Evolutionary conservation across 2,888 invertebrate genomes (phyloP).

Genomic region (Achlya flavicornis): DNA sequence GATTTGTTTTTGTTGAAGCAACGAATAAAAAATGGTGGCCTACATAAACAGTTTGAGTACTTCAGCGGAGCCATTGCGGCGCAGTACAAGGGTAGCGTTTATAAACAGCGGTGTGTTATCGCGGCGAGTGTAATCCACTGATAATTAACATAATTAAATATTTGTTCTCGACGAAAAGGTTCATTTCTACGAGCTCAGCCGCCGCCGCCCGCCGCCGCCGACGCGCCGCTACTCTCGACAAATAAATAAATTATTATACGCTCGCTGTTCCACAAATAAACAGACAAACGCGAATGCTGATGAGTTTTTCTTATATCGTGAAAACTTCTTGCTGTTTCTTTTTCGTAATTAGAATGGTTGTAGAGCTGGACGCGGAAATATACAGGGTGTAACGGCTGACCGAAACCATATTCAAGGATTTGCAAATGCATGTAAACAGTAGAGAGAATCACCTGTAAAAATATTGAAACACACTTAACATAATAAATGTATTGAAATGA

Average conservation of each 20-base stretch:
- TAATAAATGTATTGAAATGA: too few relatives aligned
- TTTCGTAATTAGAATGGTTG: not conserved
- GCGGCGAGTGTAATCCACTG: slow-evolving; percentile 15
- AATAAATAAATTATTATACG: slow-evolving; percentile 2
- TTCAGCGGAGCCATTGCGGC: not conserved
- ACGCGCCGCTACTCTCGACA: not conserved
- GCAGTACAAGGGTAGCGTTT: not conserved
- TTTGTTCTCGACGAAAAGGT: slow-evolving; percentile 28
- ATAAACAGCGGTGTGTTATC: not conserved
- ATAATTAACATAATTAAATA: slow-evolving; percentile 42
- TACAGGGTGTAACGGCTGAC: too few relatives aligned
- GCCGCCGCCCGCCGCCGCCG: slow-evolving; percentile 6
- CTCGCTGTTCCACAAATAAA: not conserved
- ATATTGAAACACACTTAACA: too few relatives aligned
- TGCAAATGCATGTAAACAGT: too few relatives aligned
- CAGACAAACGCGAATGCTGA: not conserved
- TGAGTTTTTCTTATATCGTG: not conserved
- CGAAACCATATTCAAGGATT: too few relatives aligned
- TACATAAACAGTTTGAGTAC: not conserved
- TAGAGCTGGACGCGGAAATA: not conserved
- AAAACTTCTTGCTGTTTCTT: not conserved
- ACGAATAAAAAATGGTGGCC: not conserved
- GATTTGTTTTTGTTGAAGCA: not conserved
- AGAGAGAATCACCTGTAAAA: too few relatives aligned
- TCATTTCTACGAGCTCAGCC: not conserved